Conservation (phyloP, 2,888 invertebrate genomes). For the Cataglyphis cursor region DNA sequence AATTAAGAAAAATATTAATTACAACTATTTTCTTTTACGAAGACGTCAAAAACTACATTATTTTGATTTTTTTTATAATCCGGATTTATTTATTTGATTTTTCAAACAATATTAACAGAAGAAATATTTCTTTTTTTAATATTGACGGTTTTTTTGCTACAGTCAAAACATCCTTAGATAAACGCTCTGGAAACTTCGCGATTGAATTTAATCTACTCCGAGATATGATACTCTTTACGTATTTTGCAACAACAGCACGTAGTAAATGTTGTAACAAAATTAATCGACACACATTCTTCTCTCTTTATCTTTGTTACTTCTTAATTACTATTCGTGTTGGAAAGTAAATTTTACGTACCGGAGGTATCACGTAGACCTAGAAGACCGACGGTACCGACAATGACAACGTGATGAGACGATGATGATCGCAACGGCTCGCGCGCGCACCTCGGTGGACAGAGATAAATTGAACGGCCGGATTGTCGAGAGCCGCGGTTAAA, state of each 20-base stretch:
- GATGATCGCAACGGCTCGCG: constrained; percentile 52
- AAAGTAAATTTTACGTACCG: constrained; percentile 65
- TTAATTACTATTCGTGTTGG: not conserved
- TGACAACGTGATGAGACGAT: constrained; percentile 3
- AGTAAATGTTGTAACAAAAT: not conserved
- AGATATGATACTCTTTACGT: not conserved
- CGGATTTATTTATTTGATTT: too few relatives aligned
- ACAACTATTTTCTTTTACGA: too few relatives aligned
- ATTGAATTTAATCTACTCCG: not conserved
- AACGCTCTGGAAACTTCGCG: not conserved
- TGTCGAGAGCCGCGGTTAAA: constrained; percentile 70
- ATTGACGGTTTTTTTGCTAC: too few relatives aligned
- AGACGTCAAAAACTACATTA: too few relatives aligned
- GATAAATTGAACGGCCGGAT: constrained; percentile 73
- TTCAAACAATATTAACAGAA: too few relatives aligned
- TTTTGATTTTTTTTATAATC: too few relatives aligned
- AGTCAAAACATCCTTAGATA: not conserved
- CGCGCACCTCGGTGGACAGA: constrained; percentile 65
- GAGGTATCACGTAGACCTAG: constrained; percentile 13
- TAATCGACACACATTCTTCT: not conserved
- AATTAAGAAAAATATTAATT: too few relatives aligned
- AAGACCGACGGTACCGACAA: constrained; percentile 41
- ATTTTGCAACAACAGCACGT: not conserved
- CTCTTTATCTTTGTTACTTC: not conserved
- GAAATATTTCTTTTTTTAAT: too few relatives aligned